These are phyloP conservation scores for Hassar affinis DNA, from an alignment of 2,113 vertebrate genomes.

Conservation along the genomic window DNA sequence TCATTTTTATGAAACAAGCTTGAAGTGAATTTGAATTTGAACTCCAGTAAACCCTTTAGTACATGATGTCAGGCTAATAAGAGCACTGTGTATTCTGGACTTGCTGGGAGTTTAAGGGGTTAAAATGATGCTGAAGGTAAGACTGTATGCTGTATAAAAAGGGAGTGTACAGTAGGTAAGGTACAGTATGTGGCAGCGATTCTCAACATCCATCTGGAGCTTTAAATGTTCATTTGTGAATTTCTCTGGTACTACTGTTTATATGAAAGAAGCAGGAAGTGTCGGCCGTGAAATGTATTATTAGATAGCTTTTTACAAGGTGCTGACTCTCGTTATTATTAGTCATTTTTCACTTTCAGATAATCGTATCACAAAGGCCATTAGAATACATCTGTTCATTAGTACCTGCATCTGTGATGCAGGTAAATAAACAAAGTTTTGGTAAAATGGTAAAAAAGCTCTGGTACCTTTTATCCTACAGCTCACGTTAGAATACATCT, in stretches of 20 bases:
- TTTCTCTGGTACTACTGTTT: too few relatives aligned
- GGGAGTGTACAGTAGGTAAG: neutral
- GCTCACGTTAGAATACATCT: neutral
- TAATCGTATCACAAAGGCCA: neutral
- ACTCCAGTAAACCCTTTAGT: neutral
- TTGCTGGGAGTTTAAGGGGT: neutral
- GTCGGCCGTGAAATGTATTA: too few relatives aligned
- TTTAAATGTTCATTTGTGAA: too few relatives aligned
- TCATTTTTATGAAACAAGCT: neutral
- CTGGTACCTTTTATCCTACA: constrained; percentile 5
- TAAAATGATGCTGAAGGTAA: neutral
- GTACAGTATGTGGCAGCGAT: neutral
- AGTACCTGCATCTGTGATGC: neutral
- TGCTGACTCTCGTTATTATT: neutral
- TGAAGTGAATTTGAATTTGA: neutral
- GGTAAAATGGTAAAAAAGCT: neutral
- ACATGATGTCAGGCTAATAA: neutral
- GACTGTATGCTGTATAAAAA: neutral
- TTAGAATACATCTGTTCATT: neutral
- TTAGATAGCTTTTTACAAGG: neutral
- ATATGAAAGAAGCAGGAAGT: too few relatives aligned
- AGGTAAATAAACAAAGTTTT: constrained; percentile 6
- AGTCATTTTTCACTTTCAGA: neutral
- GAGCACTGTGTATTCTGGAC: neutral
- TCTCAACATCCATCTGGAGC: neutral